Conservation (phyloP, 2,888 invertebrate species). For the Acrobasis repandana region DNA sequence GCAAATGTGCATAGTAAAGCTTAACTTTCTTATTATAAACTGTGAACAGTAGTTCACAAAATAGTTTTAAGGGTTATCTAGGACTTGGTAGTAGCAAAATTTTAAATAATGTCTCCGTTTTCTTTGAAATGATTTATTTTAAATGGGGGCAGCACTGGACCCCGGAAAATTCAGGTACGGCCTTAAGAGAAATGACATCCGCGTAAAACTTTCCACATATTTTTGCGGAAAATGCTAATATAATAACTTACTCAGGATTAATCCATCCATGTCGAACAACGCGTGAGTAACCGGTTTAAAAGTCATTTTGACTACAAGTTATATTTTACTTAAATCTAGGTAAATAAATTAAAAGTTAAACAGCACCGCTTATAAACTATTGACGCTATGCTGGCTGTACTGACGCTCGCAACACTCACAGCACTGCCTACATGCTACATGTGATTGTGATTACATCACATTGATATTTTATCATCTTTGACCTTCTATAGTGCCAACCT, state of each 20-base stretch:
- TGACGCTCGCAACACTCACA: background rate
- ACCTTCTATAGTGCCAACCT: conserved; percentile 12
- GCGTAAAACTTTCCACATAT: background rate
- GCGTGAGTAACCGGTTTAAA: conserved; percentile 59
- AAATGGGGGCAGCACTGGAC: too few species aligned
- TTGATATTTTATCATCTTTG: conserved; percentile 8
- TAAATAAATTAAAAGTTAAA: background rate
- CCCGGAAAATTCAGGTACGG: too few species aligned
- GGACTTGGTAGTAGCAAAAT: too few species aligned
- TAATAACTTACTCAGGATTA: conserved; percentile 64
- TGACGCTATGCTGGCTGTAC: background rate
- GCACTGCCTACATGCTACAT: background rate
- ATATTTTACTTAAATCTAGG: conserved; percentile 23
- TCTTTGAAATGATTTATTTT: too few species aligned
- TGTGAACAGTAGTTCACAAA: too few species aligned
- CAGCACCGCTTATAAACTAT: background rate
- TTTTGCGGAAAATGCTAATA: conserved; percentile 1
- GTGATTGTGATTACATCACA: conserved; percentile 10
- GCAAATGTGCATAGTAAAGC: too few species aligned
- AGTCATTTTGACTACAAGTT: conserved; percentile 44
- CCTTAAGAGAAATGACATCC: background rate
- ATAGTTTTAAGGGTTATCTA: too few species aligned
- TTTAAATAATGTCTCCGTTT: too few species aligned
- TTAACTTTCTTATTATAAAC: too few species aligned
- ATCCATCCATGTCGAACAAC: conserved; percentile 77